Evolutionary conservation across 30 jellyfish, hydroid and myxozoan species (phyloP).

Genomic region (Aurelia sp.): DNA sequence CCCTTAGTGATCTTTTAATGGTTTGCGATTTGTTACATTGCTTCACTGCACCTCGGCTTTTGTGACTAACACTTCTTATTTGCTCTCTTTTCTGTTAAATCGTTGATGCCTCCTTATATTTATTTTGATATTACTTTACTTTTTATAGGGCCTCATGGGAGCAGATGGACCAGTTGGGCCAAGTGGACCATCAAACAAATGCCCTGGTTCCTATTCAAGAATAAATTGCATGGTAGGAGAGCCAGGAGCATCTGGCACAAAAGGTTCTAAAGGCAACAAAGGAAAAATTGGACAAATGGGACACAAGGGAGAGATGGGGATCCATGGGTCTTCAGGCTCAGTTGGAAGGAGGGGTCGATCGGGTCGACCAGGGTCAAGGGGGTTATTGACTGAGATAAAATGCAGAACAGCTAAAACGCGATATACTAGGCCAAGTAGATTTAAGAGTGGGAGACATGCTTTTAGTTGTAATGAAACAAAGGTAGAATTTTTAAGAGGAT

Average conservation of each 20-base stretch:
- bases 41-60: too few species aligned
- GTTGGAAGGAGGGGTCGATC: conserved; percentile 89
- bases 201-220: conserved; percentile 30
- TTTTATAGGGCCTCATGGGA: conserved; percentile 3
- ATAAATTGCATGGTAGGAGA: conserved; percentile 26
- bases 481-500: conserved; percentile 75
- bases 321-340: conserved; percentile 66
- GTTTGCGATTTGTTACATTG: conserved; percentile 16
- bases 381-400: conserved; percentile 65
- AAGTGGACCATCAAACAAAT: background rate
- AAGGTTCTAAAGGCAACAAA: conserved; percentile 66
- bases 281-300: conserved; percentile 82
- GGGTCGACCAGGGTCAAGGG: conserved; percentile 90
- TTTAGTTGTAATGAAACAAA: conserved; percentile 64
- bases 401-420: conserved; percentile 58
- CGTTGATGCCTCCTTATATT: too few species aligned
- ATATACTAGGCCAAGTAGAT: conserved; percentile 65
- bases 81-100: too few species aligned
- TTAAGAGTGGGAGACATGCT: conserved; percentile 51
- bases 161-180: background rate
- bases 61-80: too few species aligned
- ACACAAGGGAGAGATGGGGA: conserved; percentile 79
- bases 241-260: conserved; percentile 29
- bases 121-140: too few species aligned
- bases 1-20: conserved; percentile 53